Conservation (phyloP, 2,797 vertebrate species). For the Holocentrus rufus region DNA sequence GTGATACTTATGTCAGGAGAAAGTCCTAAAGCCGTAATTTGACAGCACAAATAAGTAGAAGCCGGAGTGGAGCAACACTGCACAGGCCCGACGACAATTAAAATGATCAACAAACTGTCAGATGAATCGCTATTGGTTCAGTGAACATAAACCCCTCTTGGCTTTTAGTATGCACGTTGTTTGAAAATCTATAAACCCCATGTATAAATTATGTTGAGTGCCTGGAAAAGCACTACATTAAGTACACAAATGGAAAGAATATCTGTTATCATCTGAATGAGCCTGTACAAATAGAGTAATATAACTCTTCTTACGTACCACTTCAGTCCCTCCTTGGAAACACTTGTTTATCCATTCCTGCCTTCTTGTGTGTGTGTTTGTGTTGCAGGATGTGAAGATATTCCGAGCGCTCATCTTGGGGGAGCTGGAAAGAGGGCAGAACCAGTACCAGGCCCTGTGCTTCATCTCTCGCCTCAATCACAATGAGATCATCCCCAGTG, state of each 20-base stretch:
- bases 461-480: conserved; percentile 90
- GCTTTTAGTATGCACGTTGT: conserved; percentile 53
- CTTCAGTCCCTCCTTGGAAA: conserved; percentile 27
- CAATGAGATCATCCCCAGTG: conserved; percentile 98
- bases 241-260: conserved; percentile 47
- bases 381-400: conserved; percentile 93
- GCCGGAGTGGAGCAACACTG: conserved; percentile 17
- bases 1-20: conserved; percentile 30
- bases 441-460: conserved; percentile 96
- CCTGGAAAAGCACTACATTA: conserved; percentile 54
- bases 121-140: conserved; percentile 45
- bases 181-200: conserved; percentile 60
- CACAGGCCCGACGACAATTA: conserved; percentile 53
- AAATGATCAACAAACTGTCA: conserved; percentile 57
- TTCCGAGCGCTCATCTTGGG: conserved; percentile 96
- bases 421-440: conserved; percentile 95
- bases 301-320: conserved; percentile 9
- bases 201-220: conserved; percentile 57
- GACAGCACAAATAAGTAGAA: conserved; percentile 56
- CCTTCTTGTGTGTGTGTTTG: conserved; percentile 39
- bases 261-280: conserved; percentile 47
- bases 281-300: conserved; percentile 48
- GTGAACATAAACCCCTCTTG: conserved; percentile 53
- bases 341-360: conserved; percentile 48
- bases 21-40: conserved; percentile 48